Conservation (phyloP, 2,888 invertebrate species). For the Stenurella melanura region DNA sequence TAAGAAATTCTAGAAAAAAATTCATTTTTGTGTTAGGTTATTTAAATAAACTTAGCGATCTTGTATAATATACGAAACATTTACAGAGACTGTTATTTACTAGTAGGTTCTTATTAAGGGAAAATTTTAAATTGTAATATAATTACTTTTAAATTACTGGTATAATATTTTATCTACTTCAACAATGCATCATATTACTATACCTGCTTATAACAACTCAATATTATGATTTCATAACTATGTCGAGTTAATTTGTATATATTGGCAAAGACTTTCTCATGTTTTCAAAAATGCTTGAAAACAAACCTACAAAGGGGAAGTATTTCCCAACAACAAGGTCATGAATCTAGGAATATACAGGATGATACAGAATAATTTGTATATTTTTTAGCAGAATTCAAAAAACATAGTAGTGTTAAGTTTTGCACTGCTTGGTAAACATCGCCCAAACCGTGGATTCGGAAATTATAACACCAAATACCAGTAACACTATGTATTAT, state of each 20-base stretch:
- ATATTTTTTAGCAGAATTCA: no score
- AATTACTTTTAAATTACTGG: constrained; percentile 10
- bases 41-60: background rate
- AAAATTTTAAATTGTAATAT: constrained; percentile 21
- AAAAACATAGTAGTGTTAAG: no score
- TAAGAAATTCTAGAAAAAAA: constrained; percentile 49
- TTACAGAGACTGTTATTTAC: background rate
- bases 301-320: no score
- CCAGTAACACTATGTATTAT: no score
- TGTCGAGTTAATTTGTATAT: background rate
- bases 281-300: no score
- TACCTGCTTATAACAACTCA: background rate
- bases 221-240: background rate
- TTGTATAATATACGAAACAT: background rate
- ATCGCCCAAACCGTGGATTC: no score
- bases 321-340: no score
- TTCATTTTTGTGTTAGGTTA: constrained; percentile 33
- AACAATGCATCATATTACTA: background rate
- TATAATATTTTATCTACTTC: background rate
- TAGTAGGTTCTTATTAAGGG: background rate
- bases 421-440: no score
- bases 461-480: no score
- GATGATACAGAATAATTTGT: no score
- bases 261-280: background rate
- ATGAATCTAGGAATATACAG: no score